A percentile compares a stretch with the other conserved stretches of the same genome.
Conservation (phyloP, 37 sponge, comb jelly and placozoan species). For the Crambe crambe region DNA sequence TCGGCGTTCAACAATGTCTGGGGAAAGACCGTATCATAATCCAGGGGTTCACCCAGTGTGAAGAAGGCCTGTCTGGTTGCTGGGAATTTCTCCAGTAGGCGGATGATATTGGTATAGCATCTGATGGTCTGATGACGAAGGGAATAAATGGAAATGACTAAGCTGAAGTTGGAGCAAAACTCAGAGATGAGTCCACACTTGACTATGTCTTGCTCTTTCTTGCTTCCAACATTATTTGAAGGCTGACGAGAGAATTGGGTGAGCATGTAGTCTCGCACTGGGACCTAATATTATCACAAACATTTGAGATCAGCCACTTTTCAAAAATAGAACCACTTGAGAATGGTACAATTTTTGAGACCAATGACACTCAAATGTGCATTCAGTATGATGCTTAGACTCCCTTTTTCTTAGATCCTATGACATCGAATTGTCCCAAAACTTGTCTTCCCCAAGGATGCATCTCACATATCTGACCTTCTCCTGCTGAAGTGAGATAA, state of each 20-base stretch:
- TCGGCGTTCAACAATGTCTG: too few species aligned
- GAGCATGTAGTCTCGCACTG: slow-evolving; percentile 65
- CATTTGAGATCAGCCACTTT: not conserved
- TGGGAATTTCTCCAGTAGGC: slow-evolving; percentile 45
- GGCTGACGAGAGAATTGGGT: slow-evolving; percentile 34
- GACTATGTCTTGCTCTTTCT: slow-evolving; percentile 17
- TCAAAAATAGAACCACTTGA: not conserved
- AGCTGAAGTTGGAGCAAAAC: slow-evolving; percentile 37
- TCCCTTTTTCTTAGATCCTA: too few species aligned
- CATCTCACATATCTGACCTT: slow-evolving; percentile 39
- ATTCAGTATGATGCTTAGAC: too few species aligned
- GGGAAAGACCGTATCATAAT: too few species aligned
- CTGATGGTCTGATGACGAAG: slow-evolving; percentile 52
- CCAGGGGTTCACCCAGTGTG: not conserved
- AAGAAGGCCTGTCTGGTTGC: slow-evolving; percentile 28
- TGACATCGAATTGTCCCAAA: too few species aligned
- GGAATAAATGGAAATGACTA: slow-evolving; percentile 27
- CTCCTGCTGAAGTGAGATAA: slow-evolving; percentile 58
- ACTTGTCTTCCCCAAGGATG: too few species aligned
- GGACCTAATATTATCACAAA: slow-evolving; percentile 17
- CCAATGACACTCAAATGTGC: too few species aligned
- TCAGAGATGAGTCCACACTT: slow-evolving; percentile 19
- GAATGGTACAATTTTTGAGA: not conserved
- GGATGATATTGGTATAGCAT: slow-evolving; percentile 26
- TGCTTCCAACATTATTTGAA: not conserved